Base-by-base conservation (phyloP, 2,888 invertebrate species). In the Lordiphosa andalusiaca region DNA sequence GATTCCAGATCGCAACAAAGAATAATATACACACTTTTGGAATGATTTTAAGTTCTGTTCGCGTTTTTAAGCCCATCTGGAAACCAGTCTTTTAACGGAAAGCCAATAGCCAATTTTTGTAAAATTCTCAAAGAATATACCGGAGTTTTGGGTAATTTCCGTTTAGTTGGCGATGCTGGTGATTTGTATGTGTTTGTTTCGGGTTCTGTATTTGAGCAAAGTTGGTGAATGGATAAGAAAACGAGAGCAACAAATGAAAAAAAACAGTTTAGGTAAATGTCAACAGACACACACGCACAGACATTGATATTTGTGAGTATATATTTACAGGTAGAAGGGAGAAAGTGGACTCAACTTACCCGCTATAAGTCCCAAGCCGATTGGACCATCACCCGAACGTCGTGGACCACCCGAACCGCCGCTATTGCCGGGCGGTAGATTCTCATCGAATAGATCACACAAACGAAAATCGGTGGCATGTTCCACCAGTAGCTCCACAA, bases 81-180 rank as follows among this genome's bases (percentile, higher is more conserved):
- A n/a, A n/a, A n/a, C n/a, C n/a, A n/a, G n/a, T n/a, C n/a, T n/a
- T n/a, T n/a, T n/a, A n/a, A n/a, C n/a, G n/a, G n/a, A n/a, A n/a
- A n/a, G n/a, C n/a, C n/a, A n/a, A n/a, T n/a, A n/a, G n/a, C n/a
- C n/a, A n/a, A n/a, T n/a, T n/a, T n/a, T n/a, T n/a, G n/a, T n/a
- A n/a, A n/a, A n/a, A n/a, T n/a, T n/a, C n/a, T n/a, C n/a, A n/a
- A n/a, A n/a, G n/a, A n/a, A n/a, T 96, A 95, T 96, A 97, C 96
- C 94, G 97, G 97, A 91, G 97, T 97, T 93, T 96, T 96, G 90
- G 97, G 97, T 91, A 97, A 93, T 94, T 96, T 96, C 93, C 97
- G 93, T 92, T 96, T 93, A 80, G 96, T 95, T 87, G 96, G 96
- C 88, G 96, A 96, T 80, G 95, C 94, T 88, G 95, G 96, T 86